Evolutionary conservation across 2,888 invertebrate genomes (phyloP), one percentile per base, ranked within the genome.

Genomic region (Eugnorisma glareosa): DNA sequence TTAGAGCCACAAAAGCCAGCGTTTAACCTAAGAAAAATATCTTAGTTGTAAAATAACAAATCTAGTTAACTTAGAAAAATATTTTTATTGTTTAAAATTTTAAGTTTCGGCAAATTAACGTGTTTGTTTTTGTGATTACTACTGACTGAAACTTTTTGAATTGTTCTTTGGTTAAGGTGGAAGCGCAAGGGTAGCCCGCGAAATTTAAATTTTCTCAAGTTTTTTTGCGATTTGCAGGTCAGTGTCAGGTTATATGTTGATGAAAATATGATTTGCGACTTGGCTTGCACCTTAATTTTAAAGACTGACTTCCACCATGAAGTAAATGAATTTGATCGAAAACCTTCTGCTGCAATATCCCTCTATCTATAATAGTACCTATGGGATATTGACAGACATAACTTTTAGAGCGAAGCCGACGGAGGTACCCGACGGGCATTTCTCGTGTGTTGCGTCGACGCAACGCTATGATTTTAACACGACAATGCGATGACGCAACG

Each of bases 61-160:
- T 8, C n/a, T 64, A 64, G 40, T 57, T 79, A 77, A 75, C 24
- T n/a, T 83, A 75, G 64, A 61, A 13, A 31, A 74, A 64, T 72
- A n/a, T 48, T 61, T 68, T 24, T 24, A 57, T 74, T 67, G 40
- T 59, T 63, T 45, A 43, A 54, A 69, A 67, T 59, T 37, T 28
- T 67, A 40, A 6, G 21, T 72, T 69, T 71, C n/a, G 54, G 24
- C 28, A 35, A 70, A 59, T 54, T 61, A 63, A 73, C 6, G 54
- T 48, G 37, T 45, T 79, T 67, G 15, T 63, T 77, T 71, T 79
- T 73, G 48, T 75, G 48, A 75, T 84, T 70, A 76, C 77, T 74
- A 67, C 71, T 74, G 79, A 87, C 83, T 79, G 81, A 81, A 40
- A 31, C 1, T 45, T 48, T 57, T 69, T 61, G 43, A 21, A 59